Evolutionary conservation across 2,113 vertebrate species (phyloP), one percentile per base, ranked within the genome.

Genomic region (Cygnus buccinator): DNA sequence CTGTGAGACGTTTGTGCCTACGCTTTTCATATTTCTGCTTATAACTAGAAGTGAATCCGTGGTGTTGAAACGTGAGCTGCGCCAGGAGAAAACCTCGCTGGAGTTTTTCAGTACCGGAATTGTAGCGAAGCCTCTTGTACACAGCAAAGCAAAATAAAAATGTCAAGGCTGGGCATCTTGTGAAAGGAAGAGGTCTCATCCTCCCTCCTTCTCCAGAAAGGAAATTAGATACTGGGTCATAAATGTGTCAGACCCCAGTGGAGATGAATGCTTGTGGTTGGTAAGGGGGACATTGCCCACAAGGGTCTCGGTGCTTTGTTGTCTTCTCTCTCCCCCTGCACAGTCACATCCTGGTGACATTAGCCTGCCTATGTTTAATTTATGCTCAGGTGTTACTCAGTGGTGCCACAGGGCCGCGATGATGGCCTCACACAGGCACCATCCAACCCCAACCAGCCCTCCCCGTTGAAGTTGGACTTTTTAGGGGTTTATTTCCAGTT

Each of bases 391-490:
- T 5, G 2, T 31, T 26, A 48, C 48, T n/a, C 35, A 13, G 1
- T 5, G 46, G 5, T 48, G 46, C 46, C 46, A 48, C 46, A 48
- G 20, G 46, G 46, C 46, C 46, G 20, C 20, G 20, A 22, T 6
- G 10, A 48, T 21, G 46, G 46, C 46, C 16, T 44, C 68, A 16
- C 57, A 2, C 44, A 6, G 23, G 9, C 31, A 5, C 7, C 2
- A 1, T 1, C 37, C 5, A 5, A 10, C 10, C 23, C 11, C 14
- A 8, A 8, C 0, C 58, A 25, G 7, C 57, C 35, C 25, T 23
- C 11, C 48, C 17, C 14, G 29, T 2, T 3, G 31, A 28, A 21
- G 3, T 2, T 11, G 44, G 26, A 1, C 10, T 11, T 63, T 25
- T 7, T 41, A 10, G 70, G 65, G 70, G 2, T 3, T 63, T 46